Percentiles rank a stretch among this genome's conserved stretches.
Evolutionary conservation across 1,140 invertebrate genomes (phyloP).

Genomic region (Zaprionus tsacasi): DNA sequence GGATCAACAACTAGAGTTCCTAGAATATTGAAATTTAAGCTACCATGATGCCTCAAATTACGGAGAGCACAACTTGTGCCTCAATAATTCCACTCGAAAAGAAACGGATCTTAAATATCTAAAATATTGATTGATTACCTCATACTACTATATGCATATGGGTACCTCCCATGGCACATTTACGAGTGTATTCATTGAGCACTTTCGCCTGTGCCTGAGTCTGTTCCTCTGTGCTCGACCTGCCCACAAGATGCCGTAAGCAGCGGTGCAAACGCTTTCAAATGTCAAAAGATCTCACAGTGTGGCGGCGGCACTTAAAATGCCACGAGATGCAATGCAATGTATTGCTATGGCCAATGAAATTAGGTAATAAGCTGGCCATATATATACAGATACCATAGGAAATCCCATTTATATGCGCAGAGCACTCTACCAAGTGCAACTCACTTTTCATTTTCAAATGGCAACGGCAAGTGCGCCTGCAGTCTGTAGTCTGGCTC

Average conservation of each 20-base stretch:
- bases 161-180: neutral
- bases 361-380: conserved; percentile 80
- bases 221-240: too few species aligned
- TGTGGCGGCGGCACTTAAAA: conserved; percentile 60
- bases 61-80: too few species aligned
- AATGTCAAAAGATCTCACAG: conserved; percentile 50
- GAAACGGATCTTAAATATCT: neutral
- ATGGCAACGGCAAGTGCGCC: conserved; percentile 76
- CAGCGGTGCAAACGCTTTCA: conserved; percentile 40
- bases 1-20: too few species aligned
- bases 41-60: too few species aligned
- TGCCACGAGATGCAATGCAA: conserved; percentile 65
- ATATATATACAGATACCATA: conserved; percentile 32
- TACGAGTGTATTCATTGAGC: neutral
- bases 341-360: conserved; percentile 55
- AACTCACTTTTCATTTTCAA: conserved; percentile 80
- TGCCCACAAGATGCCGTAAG: conserved; percentile 33
- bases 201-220: neutral
- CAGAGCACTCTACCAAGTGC: conserved; percentile 50
- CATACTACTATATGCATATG: neutral
- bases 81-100: neutral
- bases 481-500: neutral
- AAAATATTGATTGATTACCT: conserved; percentile 1
- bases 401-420: conserved; percentile 35
- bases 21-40: too few species aligned